Percentiles rank a stretch among this genome's conserved stretches.
Evolutionary conservation across 2,888 invertebrate genomes (phyloP).

Genomic region (Nomada fucata): DNA sequence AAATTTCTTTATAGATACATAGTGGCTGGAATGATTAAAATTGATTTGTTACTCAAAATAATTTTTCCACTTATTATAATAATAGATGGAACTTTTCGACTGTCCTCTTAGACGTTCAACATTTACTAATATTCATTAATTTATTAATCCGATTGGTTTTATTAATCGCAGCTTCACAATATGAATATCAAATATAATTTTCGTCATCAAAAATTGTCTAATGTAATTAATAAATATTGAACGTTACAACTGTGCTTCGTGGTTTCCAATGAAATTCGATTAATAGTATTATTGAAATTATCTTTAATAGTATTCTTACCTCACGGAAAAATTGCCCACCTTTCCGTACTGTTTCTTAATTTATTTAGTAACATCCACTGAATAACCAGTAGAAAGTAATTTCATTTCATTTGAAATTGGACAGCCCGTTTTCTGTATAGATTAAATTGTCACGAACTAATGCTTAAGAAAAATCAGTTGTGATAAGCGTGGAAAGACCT

Average conservation of each 20-base stretch:
- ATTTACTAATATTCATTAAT: too few relatives aligned
- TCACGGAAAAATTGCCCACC: background rate
- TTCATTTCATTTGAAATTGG: background rate
- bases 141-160: too few relatives aligned
- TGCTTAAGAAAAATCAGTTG: constrained; percentile 51
- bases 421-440: constrained; percentile 28
- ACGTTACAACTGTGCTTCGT: too few relatives aligned
- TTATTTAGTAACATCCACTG: too few relatives aligned
- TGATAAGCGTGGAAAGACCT: constrained; percentile 53
- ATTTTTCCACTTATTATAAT: background rate
- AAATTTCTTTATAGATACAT: constrained; percentile 26
- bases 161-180: too few relatives aligned
- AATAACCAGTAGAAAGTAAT: background rate
- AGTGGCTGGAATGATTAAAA: background rate
- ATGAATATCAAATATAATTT: too few relatives aligned
- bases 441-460: constrained; percentile 27
- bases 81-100: background rate
- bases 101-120: too few relatives aligned
- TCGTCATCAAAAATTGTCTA: too few relatives aligned
- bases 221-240: too few relatives aligned
- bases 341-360: too few relatives aligned
- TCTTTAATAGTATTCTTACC: background rate
- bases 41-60: background rate
- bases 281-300: background rate
- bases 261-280: too few relatives aligned